phyloP scores from a whole-genome alignment of 35 echinoderm and acorn worm genomes.

The Holothuria glaberrima region DNA sequence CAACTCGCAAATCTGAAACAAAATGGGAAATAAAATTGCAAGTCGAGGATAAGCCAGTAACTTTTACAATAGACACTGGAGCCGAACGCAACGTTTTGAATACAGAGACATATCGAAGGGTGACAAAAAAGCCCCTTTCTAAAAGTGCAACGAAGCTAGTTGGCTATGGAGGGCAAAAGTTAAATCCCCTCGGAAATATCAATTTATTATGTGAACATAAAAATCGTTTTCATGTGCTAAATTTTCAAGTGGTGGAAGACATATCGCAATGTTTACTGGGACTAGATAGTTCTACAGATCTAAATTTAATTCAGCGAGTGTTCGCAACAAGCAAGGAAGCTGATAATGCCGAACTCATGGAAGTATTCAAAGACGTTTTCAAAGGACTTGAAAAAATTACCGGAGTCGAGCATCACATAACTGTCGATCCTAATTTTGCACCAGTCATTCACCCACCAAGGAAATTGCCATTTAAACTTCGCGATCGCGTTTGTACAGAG shows the following conservation, averaged over 20 bases:
- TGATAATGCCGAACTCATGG: not conserved
- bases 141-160: not conserved
- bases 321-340: not conserved
- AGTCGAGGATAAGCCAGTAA: no score
- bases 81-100: no score
- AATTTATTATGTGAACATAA: constrained; percentile 6
- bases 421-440: constrained; percentile 29
- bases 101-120: no score
- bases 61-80: no score
- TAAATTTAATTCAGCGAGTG: constrained; percentile 10
- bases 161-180: not conserved
- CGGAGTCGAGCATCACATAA: not conserved
- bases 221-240: not conserved
- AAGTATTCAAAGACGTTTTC: not conserved
- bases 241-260: constrained; percentile 27
- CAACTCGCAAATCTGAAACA: no score
- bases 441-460: no score
- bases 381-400: constrained; percentile 1
- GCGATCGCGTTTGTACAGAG: no score
- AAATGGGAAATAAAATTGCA: no score
- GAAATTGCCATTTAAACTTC: no score
- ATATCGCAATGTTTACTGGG: not conserved
- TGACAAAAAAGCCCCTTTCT: no score
- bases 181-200: not conserved
- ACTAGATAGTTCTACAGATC: not conserved